Evolutionary conservation across 2,113 vertebrate genomes (phyloP), one percentile per base, ranked within the genome.

Genomic region (Campylorhamphus procurvoides): DNA sequence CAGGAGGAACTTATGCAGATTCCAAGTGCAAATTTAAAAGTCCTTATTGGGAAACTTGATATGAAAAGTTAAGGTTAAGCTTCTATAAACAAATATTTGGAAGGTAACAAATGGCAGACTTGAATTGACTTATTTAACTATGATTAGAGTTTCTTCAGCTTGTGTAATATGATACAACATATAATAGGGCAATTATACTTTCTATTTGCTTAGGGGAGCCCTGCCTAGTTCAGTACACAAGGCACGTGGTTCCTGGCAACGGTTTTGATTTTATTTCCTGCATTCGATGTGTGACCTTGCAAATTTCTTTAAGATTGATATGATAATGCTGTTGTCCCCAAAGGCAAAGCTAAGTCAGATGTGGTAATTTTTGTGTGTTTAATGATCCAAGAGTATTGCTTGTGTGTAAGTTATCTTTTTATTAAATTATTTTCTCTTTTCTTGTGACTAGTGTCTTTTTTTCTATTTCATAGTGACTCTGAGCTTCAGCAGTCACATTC

Each of bases 81-180:
- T 67, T 71, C 73, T 78, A 52, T 80, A 92, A 95, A 73, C 91
- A 87, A 62, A 18, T 2, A 1, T 71, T 84, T 59, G 50, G 25
- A 92, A 89, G 88, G 90, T 96, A 93, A 93, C 56, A 84, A 92
- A 79, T 81, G 23, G 72, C 86, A 87, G 66, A 89, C 56, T n/a
- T 49, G 12, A 81, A 88, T 68, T 78, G 72, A 75, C 33, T 90
- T 44, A 10, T 29, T 94, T 83, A 79, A 59, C 83, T 31, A 4
- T 9, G 42, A 71, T 93, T 74, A 81, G 64, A 47, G 47, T 69
- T 93, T 39, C 55, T 47, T 52, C 64, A 63, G 76, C 13, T 2
- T 59, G 18, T 91, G 94, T 77, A 90, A 86, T 59, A 17, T 25
- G 76, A 92, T 78, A 63, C 63, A 50, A 14, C 19, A 40, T 71